Conservation (phyloP, 2,797 vertebrate genomes). For the Hyperoplus lanceolatus region DNA sequence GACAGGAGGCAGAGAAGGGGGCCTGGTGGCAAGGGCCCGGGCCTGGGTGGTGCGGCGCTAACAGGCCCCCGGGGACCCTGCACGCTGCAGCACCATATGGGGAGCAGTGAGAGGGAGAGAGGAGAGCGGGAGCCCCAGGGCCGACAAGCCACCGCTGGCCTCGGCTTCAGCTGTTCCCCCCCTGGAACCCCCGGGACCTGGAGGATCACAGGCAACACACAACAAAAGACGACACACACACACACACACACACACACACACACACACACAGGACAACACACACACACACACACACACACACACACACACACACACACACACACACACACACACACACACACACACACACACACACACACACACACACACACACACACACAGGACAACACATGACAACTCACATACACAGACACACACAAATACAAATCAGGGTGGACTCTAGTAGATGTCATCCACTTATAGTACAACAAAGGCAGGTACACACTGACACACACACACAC, state of each 20-base stretch:
- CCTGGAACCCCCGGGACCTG: conserved; percentile 91
- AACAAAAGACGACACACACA: conserved; percentile 76
- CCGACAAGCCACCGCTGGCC: conserved; percentile 91
- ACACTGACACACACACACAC: conserved; percentile 33
- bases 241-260: too few species aligned
- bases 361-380: conserved; percentile 51
- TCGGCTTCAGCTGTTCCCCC: conserved; percentile 93
- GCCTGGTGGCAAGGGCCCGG: conserved; percentile 76
- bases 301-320: too few species aligned
- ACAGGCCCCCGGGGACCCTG: conserved; percentile 80
- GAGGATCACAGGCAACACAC: conserved; percentile 82
- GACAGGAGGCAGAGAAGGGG: conserved; percentile 73
- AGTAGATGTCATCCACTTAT: conserved; percentile 39
- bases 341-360: too few species aligned
- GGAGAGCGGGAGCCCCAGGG: conserved; percentile 88
- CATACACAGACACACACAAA: conserved; percentile 52
- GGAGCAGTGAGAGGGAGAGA: conserved; percentile 85
- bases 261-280: too few species aligned
- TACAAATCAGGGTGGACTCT: conserved; percentile 27
- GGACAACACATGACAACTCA: conserved; percentile 52
- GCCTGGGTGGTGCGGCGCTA: conserved; percentile 82
- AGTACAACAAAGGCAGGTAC: conserved; percentile 55
- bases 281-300: too few species aligned
- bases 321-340: too few species aligned
- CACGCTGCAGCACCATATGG: conserved; percentile 84